These are phyloP conservation scores for Tenthredo distinguenda DNA, from an alignment of 2,888 invertebrate species.

Conservation along the genomic window DNA sequence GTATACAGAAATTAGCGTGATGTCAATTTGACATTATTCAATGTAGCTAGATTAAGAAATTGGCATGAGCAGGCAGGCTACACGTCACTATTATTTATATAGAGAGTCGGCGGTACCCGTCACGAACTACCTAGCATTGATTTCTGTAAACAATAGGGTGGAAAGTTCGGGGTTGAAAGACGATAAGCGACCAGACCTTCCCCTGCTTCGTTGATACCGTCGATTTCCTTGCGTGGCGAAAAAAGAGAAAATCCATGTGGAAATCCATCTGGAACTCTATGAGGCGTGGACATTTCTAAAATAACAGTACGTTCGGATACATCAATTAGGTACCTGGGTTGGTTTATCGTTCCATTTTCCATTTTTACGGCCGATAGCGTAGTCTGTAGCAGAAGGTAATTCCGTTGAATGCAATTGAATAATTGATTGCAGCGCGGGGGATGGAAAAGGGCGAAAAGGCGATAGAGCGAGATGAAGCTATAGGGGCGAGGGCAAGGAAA, in stretches of 20 bases:
- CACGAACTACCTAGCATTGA: constrained; percentile 1
- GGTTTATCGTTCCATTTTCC: background rate
- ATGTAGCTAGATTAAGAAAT: constrained; percentile 7
- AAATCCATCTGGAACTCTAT: background rate
- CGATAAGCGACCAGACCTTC: background rate
- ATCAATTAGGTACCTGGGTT: background rate
- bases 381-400: constrained; percentile 8
- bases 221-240: background rate
- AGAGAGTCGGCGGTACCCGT: too few species aligned
- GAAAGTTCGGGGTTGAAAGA: background rate
- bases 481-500: constrained; percentile 13
- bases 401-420: constrained; percentile 25
- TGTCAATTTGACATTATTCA: constrained; percentile 7
- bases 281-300: background rate
- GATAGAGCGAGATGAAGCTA: background rate
- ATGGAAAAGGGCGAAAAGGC: constrained; percentile 1
- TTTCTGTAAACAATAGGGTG: constrained; percentile 14
- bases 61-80: background rate
- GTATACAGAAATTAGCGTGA: background rate
- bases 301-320: background rate
- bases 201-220: background rate
- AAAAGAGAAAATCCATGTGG: background rate
- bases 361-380: background rate
- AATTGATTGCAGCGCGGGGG: constrained; percentile 2
- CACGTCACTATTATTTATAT: constrained; percentile 4